Conservation (phyloP, 2,888 invertebrate species). For the Eristalis intricaria region DNA sequence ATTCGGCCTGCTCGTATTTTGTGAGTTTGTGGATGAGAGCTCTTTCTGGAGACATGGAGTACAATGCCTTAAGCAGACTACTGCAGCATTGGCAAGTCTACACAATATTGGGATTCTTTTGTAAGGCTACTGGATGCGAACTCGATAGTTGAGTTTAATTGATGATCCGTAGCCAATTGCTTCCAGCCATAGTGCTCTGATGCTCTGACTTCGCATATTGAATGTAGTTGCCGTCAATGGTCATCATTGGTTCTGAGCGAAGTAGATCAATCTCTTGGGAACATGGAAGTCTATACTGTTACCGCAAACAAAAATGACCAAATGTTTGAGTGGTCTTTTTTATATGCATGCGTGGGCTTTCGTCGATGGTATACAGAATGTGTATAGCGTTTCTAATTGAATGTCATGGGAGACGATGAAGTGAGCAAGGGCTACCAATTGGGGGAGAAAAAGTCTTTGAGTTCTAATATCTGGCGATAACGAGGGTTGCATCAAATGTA, state of each 20-base stretch:
- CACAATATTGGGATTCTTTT: conserved; percentile 27
- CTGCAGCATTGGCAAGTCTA: neutral
- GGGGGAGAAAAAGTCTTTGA: neutral
- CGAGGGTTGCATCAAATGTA: neutral
- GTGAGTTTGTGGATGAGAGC: neutral
- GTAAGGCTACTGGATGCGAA: conserved; percentile 11
- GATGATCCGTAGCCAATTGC: conserved; percentile 68
- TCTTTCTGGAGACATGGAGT: conserved; percentile 13
- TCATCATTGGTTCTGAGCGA: conserved; percentile 37
- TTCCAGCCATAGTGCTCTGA: conserved; percentile 16
- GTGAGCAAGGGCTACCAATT: neutral
- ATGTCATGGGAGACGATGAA: conserved; percentile 27
- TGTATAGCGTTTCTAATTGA: conserved; percentile 34
- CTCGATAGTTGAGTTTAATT: conserved; percentile 49
- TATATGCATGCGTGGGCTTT: neutral
- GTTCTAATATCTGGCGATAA: neutral
- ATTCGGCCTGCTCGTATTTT: conserved; percentile 27
- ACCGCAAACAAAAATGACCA: conserved; percentile 34
- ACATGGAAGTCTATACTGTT: conserved; percentile 22
- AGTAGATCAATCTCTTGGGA: conserved; percentile 42
- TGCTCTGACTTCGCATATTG: conserved; percentile 7
- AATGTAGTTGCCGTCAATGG: conserved; percentile 43
- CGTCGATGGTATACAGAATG: neutral
- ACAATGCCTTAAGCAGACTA: conserved; percentile 14
- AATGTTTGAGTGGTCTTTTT: conserved; percentile 33